Evolutionary conservation across 2,797 vertebrate species (phyloP), one percentile per base, ranked within the genome.

Genomic region (Enteromius paludinosus): DNA sequence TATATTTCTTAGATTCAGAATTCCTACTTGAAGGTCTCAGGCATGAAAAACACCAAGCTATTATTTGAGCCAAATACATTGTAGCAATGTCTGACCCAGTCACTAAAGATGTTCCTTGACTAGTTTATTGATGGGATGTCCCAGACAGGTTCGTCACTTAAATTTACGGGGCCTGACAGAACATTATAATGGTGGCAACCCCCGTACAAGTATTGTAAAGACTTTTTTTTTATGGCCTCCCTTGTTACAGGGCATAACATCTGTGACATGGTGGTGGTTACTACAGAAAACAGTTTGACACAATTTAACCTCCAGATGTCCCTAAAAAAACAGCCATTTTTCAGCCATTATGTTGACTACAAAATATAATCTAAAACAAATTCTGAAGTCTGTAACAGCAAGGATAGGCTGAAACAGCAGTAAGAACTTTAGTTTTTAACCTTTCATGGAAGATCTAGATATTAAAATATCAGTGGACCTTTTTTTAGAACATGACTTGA

Each of bases 361-460:
- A 47, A 33, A 47, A 9, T 15, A 17, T 79, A 2, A 8, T 23
- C 33, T 52, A 18, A 1, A 12, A n/a, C 18, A 6, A 30, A 30
- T 43, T 59, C 11, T 25, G 7, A 25, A 20, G 1, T n/a, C 52
- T 79, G 18, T 45, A 33, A 11, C 43, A 23, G 7, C 38, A 45
- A 70, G 59, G 3, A 43, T 23, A 5, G 15, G 10, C 5, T 3
- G 18, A 56, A 30, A 14, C 20, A 8, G n/a, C 14, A 28, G 1
- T 14, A 18, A 56, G 3, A 10, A 81, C 33, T 68, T 81, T 10
- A 64, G 43, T n/a, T 54, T 49, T 25, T 75, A 70, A 72, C 64
- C 33, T 78, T 85, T 52, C 3, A 43, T 73, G 28, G 59, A 45
- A 64, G 62, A 38, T 49, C 61, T 30, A 2, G 10, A 41, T 77